Evolutionary conservation across 2,797 vertebrate species (phyloP).

Genomic region (Lepilemur septentrionalis): DNA sequence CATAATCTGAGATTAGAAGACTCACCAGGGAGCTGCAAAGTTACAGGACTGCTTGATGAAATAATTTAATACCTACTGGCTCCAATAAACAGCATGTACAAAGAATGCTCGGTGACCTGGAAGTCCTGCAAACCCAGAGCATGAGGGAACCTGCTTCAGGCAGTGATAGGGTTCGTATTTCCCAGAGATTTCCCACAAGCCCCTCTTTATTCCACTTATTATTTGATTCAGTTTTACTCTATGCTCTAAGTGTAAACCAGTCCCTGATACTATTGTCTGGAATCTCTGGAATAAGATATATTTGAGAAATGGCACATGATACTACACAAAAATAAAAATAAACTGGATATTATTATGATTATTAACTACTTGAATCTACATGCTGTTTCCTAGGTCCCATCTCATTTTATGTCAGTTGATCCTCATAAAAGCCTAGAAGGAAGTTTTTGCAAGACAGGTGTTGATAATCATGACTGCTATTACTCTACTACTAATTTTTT

Average conservation of each 20-base stretch:
- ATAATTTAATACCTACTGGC: slow-evolving; percentile 77
- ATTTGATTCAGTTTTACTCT: slow-evolving; percentile 17
- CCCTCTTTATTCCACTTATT: neutral
- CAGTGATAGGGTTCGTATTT: neutral
- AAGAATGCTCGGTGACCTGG: slow-evolving; percentile 45
- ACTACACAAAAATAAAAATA: neutral
- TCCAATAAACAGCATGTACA: slow-evolving; percentile 69
- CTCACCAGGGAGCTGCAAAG: slow-evolving; percentile 71
- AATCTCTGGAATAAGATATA: neutral
- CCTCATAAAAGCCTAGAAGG: neutral
- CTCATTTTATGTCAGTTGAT: neutral
- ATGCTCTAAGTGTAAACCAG: neutral
- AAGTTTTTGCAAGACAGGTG: neutral
- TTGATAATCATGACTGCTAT: neutral
- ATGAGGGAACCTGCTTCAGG: neutral
- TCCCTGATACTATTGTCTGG: neutral
- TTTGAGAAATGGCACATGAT: neutral
- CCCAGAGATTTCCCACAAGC: neutral
- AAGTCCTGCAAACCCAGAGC: neutral
- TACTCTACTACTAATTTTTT: neutral
- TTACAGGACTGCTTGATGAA: slow-evolving; percentile 78
- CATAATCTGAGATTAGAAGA: slow-evolving; percentile 73
- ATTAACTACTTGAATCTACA: neutral
- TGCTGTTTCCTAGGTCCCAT: neutral
- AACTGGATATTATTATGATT: neutral